These are phyloP conservation scores for Drosophila hydei DNA, from an alignment of 1,140 invertebrate genomes.

Conservation along the genomic window DNA sequence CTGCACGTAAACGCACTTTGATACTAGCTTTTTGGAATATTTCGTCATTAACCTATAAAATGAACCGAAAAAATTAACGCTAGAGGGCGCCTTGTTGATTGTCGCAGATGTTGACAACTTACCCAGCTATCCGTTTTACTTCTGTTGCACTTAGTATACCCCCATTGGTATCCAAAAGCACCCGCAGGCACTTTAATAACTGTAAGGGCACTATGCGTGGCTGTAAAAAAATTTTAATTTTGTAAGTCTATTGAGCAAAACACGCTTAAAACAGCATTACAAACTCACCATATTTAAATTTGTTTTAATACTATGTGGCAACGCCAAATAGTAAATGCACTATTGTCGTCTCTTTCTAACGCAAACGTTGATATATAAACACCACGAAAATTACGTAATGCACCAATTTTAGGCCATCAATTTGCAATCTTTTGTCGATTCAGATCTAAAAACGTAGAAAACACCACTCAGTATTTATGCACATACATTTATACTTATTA, in stretches of 20 bases:
- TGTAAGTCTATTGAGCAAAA: not conserved
- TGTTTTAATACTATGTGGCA: conserved; percentile 47
- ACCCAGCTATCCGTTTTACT: conserved; percentile 92
- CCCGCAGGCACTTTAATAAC: conserved; percentile 93
- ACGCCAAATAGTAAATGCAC: conserved; percentile 43
- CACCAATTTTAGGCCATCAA: conserved; percentile 43
- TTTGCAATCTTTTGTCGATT: conserved; percentile 25
- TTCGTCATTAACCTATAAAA: conserved; percentile 95
- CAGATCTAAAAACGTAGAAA: conserved; percentile 46
- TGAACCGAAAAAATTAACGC: conserved; percentile 39
- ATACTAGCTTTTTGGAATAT: conserved; percentile 97
- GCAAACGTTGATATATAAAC: conserved; percentile 23
- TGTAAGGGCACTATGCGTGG: conserved; percentile 95
- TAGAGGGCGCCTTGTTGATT: conserved; percentile 49
- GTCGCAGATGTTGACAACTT: conserved; percentile 70
- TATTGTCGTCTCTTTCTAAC: conserved; percentile 53
- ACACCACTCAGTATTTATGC: conserved; percentile 37
- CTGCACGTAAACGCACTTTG: conserved; percentile 97
- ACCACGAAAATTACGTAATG: conserved; percentile 49
- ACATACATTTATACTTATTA: conserved; percentile 9
- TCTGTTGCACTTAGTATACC: conserved; percentile 94
- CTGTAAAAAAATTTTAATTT: conserved; percentile 85
- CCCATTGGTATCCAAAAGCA: conserved; percentile 91
- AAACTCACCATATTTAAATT: conserved; percentile 61
- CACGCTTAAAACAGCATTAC: not conserved